Percentiles rank a stretch among this genome's conserved stretches.
phyloP scores from a whole-genome alignment of 37 sponge, comb jelly and placozoan genomes.

The Halichondria panicea region DNA sequence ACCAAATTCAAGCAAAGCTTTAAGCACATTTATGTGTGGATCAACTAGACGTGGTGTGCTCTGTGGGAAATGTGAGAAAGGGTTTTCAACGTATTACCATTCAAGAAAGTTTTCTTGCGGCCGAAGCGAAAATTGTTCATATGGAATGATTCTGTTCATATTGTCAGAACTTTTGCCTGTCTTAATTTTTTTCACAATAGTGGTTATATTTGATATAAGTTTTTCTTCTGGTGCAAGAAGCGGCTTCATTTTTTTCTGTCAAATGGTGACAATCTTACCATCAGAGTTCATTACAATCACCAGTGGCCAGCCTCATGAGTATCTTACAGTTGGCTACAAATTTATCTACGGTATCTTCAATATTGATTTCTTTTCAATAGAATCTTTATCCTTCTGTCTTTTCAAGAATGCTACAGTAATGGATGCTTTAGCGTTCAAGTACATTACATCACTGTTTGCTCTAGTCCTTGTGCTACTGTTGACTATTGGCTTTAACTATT shows the following conservation, averaged over 20 bases:
- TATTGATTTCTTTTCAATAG: slow-evolving; percentile 27
- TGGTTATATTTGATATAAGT: slow-evolving; percentile 31
- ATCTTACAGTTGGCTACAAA: slow-evolving; percentile 15
- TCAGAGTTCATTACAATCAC: too few species aligned
- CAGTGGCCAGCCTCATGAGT: not conserved
- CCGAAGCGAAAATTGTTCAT: not conserved
- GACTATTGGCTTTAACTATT: not conserved
- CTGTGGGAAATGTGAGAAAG: slow-evolving; percentile 37
- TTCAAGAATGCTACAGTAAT: slow-evolving; percentile 20
- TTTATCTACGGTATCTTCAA: slow-evolving; percentile 45
- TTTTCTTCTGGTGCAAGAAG: slow-evolving; percentile 43
- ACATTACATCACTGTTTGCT: slow-evolving; percentile 29
- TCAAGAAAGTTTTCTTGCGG: slow-evolving; percentile 27
- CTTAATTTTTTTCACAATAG: slow-evolving; percentile 14
- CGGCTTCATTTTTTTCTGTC: slow-evolving; percentile 50
- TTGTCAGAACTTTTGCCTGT: slow-evolving; percentile 53
- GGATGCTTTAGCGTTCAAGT: slow-evolving; percentile 40
- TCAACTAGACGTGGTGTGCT: slow-evolving; percentile 18
- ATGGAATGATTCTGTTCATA: slow-evolving; percentile 28
- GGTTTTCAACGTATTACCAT: slow-evolving; percentile 31
- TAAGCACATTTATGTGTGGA: slow-evolving; percentile 8
- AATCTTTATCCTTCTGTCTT: slow-evolving; percentile 29
- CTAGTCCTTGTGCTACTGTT: slow-evolving; percentile 12
- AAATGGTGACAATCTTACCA: slow-evolving; percentile 6
- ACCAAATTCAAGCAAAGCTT: not conserved